Evolutionary conservation across 2,888 invertebrate genomes (phyloP).

Genomic region (Scaeva pyrastri): DNA sequence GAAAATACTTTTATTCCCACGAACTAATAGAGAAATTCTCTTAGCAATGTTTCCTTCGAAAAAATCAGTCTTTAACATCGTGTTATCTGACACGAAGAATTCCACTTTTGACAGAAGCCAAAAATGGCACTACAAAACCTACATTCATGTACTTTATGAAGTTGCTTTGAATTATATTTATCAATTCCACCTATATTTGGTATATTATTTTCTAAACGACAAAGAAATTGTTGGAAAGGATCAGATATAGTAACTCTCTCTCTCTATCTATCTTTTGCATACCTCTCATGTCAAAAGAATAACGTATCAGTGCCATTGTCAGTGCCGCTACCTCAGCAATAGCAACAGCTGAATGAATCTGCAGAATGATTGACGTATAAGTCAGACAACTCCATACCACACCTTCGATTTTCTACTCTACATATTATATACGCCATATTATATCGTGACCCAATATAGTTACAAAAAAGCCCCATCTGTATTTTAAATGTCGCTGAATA

Average conservation of each 20-base stretch:
- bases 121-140: not conserved
- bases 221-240: conserved; percentile 33
- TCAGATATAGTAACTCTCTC: not conserved
- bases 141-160: too few relatives aligned
- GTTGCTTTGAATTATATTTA: conserved; percentile 8
- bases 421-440: conserved; percentile 37
- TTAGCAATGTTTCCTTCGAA: conserved; percentile 32
- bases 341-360: conserved; percentile 47
- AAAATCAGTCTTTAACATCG: conserved; percentile 32
- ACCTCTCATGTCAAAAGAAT: conserved; percentile 37
- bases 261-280: conserved; percentile 19
- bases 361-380: conserved; percentile 29
- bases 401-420: conserved; percentile 54
- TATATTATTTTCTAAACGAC: not conserved
- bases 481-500: conserved; percentile 41
- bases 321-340: not conserved
- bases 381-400: conserved; percentile 57
- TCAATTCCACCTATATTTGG: not conserved
- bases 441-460: conserved; percentile 63
- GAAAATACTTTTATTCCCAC: conserved; percentile 46
- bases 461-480: conserved; percentile 42
- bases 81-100: conserved; percentile 39
- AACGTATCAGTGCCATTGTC: not conserved
- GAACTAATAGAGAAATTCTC: conserved; percentile 20
- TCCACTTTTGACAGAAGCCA: conserved; percentile 48